Evolutionary conservation across 2,888 invertebrate species (phyloP).

Genomic region (Sericinus montela): DNA sequence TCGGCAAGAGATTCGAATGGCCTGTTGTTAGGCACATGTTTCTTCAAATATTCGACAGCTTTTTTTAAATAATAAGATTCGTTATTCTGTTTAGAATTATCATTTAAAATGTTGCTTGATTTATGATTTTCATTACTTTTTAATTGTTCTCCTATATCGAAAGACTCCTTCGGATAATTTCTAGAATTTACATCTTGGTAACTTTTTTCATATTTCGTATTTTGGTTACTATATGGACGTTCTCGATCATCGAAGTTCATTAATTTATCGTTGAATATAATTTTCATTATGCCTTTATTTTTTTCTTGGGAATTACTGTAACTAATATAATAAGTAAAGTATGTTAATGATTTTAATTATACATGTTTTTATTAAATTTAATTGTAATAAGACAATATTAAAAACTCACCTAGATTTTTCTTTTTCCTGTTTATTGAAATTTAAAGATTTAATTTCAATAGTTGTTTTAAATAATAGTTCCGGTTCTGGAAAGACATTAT

Average conservation of each 20-base stretch:
- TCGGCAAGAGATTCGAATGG: neutral
- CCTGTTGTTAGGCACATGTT: neutral
- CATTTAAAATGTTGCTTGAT: neutral
- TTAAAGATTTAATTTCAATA: conserved; percentile 27
- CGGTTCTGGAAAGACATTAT: conserved; percentile 33
- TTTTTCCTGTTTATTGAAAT: neutral
- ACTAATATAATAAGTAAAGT: neutral
- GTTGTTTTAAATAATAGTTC: conserved; percentile 51
- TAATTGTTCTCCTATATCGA: neutral
- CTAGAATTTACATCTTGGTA: neutral
- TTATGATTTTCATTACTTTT: neutral
- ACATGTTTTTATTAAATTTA: too few species aligned
- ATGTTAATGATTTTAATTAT: too few species aligned
- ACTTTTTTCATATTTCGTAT: neutral
- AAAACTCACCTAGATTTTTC: neutral
- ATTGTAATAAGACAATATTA: too few species aligned
- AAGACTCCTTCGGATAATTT: neutral
- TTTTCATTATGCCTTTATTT: neutral
- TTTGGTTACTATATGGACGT: neutral
- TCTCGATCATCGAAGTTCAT: neutral
- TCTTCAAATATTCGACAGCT: conserved; percentile 6
- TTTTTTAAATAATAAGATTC: conserved; percentile 2
- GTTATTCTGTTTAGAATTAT: neutral
- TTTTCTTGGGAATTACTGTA: conserved; percentile 8
- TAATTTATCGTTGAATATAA: neutral